Evolutionary conservation across 2,888 invertebrate genomes (phyloP).

Genomic region (Dichetophora obliterata): DNA sequence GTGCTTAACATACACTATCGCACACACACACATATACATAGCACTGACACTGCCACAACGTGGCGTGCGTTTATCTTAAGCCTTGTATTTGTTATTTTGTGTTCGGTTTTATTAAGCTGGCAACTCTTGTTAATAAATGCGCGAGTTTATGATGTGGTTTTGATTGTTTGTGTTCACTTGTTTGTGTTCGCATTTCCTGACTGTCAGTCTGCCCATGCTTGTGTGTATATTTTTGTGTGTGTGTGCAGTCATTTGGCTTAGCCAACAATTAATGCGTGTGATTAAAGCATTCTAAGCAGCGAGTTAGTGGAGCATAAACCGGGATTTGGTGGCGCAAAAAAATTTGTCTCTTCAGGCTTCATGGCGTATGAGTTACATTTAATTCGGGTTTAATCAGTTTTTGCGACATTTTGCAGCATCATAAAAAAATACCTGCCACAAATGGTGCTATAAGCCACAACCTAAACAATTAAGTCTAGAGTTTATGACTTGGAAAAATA

Average conservation of each 20-base stretch:
- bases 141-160: not conserved
- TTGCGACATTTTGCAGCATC: not conserved
- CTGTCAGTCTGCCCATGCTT: not conserved
- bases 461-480: no score
- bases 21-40: not conserved
- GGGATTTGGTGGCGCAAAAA: not conserved
- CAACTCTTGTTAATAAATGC: constrained; percentile 8
- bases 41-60: not conserved
- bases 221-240: not conserved
- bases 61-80: not conserved
- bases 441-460: no score
- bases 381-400: not conserved
- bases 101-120: not conserved
- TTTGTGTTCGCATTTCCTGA: not conserved
- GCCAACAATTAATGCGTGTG: no score
- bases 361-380: constrained; percentile 15
- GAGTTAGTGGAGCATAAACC: no score
- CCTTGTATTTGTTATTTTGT: not conserved
- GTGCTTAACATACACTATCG: not conserved
- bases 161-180: not conserved
- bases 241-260: not conserved
- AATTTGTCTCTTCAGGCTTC: not conserved
- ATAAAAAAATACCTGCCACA: no score
- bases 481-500: no score
- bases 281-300: no score